Evolutionary conservation across 2,113 vertebrate genomes (phyloP).

Genomic region (Muntiacus reevesi): DNA sequence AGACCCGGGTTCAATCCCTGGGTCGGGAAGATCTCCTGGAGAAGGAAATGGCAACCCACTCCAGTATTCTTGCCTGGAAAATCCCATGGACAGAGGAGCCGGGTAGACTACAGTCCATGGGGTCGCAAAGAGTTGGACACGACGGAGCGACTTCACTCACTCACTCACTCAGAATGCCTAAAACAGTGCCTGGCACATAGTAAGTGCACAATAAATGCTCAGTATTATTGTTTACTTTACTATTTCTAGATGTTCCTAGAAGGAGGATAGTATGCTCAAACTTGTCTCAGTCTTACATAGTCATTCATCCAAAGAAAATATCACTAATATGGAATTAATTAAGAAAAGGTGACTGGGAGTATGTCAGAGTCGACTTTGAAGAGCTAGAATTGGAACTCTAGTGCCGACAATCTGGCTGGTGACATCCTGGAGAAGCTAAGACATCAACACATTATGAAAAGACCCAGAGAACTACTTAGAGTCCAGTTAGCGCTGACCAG

Average conservation of each 20-base stretch:
- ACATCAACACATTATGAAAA: not conserved
- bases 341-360: not conserved
- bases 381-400: not conserved
- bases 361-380: not conserved
- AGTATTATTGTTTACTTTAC: not conserved
- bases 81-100: not conserved
- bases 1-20: too few relatives aligned
- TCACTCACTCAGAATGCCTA: not conserved
- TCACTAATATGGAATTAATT: conserved; percentile 13
- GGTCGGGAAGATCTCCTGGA: not conserved
- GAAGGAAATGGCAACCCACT: not conserved
- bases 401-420: not conserved
- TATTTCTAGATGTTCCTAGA: conserved; percentile 7
- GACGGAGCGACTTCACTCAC: not conserved
- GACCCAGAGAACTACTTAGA: not conserved
- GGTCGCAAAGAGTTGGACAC: fast-evolving
- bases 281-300: not conserved
- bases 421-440: conserved; percentile 25
- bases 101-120: fast-evolving
- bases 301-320: conserved; percentile 32
- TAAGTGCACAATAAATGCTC: not conserved
- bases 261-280: not conserved
- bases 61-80: not conserved
- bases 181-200: not conserved
- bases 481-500: conserved; percentile 22